Evolutionary conservation across 2,113 vertebrate genomes (phyloP).

Genomic region (Bos indicus): DNA sequence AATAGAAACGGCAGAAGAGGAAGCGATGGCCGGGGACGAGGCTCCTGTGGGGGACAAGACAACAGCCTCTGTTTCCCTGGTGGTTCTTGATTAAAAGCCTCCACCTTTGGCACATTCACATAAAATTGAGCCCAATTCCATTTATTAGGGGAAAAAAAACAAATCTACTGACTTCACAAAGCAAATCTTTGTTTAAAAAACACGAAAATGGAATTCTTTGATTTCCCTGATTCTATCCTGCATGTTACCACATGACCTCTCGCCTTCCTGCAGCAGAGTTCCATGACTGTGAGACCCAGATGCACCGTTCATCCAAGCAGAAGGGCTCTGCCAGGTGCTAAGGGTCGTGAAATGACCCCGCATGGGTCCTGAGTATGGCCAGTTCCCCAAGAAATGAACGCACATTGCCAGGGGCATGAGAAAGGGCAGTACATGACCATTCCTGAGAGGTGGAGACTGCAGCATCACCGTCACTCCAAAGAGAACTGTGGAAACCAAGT

Average conservation of each 20-base stretch:
- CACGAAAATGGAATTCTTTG: background rate
- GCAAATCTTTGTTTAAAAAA: background rate
- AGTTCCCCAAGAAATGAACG: background rate
- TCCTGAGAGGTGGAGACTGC: background rate
- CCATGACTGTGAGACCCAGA: background rate
- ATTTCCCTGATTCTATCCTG: background rate
- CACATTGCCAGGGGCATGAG: fast-evolving
- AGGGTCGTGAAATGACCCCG: background rate
- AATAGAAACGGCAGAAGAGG: background rate
- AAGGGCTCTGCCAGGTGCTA: background rate
- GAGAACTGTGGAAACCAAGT: background rate
- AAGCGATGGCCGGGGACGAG: fast-evolving
- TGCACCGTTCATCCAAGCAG: background rate
- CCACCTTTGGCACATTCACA: background rate
- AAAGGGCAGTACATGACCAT: background rate
- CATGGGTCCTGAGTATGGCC: background rate
- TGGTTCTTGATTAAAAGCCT: background rate
- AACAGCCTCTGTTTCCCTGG: background rate
- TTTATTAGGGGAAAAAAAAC: background rate
- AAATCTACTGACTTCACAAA: background rate
- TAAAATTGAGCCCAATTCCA: background rate
- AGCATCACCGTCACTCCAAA: background rate
- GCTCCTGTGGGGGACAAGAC: background rate
- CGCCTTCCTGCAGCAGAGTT: background rate
- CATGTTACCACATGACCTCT: background rate